Evolutionary conservation across 2,797 vertebrate genomes (phyloP).

Genomic region (Argentina silus): DNA sequence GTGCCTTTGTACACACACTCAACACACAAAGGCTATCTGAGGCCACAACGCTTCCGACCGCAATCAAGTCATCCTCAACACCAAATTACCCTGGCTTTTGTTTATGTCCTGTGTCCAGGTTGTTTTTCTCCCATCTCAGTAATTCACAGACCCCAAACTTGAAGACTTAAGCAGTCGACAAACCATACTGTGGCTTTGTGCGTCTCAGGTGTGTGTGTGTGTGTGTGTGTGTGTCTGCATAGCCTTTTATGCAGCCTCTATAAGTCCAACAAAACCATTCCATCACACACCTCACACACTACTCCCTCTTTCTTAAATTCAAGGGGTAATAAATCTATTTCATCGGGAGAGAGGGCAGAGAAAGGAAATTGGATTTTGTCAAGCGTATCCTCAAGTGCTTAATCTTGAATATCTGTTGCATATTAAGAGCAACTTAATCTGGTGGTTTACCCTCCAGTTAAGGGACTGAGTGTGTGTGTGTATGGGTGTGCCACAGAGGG

Average conservation of each 20-base stretch:
- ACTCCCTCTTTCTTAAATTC: constrained; percentile 22
- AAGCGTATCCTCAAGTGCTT: constrained; percentile 76
- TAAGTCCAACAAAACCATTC: constrained; percentile 1
- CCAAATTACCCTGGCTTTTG: constrained; percentile 40
- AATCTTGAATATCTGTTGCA: constrained; percentile 78
- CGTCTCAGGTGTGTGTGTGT: neutral
- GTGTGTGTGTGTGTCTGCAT: constrained; percentile 5
- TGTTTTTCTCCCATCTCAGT: constrained; percentile 48
- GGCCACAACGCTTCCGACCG: constrained; percentile 56
- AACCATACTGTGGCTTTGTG: constrained; percentile 6
- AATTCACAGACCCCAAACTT: constrained; percentile 51
- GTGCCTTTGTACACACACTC: constrained; percentile 37
- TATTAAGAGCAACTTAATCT: constrained; percentile 71
- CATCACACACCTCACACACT: neutral
- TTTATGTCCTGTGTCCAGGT: constrained; percentile 36
- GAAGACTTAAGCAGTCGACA: constrained; percentile 41
- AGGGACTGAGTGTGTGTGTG: constrained; percentile 51
- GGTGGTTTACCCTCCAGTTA: constrained; percentile 42
- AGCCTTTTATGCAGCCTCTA: neutral
- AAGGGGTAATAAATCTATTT: constrained; percentile 70
- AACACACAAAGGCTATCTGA: constrained; percentile 59
- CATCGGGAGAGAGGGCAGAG: constrained; percentile 53
- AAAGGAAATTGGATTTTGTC: constrained; percentile 81
- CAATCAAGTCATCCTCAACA: constrained; percentile 53
- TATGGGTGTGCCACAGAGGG: constrained; percentile 46